phyloP scores from a whole-genome alignment of 2,888 invertebrate species.

The Bruchidius siliquastri region DNA sequence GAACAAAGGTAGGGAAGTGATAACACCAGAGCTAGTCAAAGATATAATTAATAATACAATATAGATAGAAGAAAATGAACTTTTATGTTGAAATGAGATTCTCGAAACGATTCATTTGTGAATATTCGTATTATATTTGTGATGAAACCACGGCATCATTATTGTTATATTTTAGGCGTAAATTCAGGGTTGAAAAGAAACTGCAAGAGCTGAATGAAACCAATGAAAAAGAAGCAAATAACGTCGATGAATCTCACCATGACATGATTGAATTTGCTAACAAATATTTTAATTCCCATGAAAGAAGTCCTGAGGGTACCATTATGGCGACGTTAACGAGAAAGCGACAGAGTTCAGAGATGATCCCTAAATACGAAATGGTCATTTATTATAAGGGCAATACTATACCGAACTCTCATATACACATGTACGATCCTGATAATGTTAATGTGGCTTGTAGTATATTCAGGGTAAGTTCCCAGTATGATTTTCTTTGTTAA shows the following conservation, averaged over 20 bases:
- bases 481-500: no score
- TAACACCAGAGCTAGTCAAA: no score
- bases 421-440: constrained; percentile 92
- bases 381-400: constrained; percentile 82
- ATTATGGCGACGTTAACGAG: constrained; percentile 81
- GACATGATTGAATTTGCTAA: constrained; percentile 93
- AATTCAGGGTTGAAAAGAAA: constrained; percentile 80
- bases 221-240: constrained; percentile 52
- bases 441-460: constrained; percentile 85
- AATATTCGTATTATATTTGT: no score
- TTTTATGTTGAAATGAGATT: no score
- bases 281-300: constrained; percentile 86
- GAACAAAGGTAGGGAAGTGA: constrained; percentile 50
- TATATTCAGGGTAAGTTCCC: constrained; percentile 74
- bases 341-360: constrained; percentile 72
- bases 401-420: constrained; percentile 87
- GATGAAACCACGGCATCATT: background rate
- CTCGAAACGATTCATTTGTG: no score
- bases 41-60: no score
- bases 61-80: no score
- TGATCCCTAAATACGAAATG: constrained; percentile 89
- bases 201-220: constrained; percentile 73
- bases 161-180: constrained; percentile 52
- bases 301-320: constrained; percentile 79
- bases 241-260: constrained; percentile 58